A percentile compares a stretch with the other conserved stretches of the same genome.
phyloP scores from a whole-genome alignment of 64 coral and sea anemone genomes.

The Exaiptasia diaphana region DNA sequence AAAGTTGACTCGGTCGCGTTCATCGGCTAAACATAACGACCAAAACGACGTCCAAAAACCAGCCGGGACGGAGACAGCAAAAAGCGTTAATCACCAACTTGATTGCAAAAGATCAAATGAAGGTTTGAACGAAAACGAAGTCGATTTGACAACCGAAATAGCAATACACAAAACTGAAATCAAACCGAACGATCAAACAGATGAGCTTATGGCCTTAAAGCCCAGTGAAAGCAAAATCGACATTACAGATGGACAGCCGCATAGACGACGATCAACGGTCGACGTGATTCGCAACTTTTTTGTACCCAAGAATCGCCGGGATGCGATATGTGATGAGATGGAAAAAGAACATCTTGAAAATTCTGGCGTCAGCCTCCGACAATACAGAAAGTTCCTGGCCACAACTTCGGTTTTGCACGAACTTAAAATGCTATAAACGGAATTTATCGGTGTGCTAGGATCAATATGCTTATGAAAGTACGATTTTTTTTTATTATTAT shows the following conservation, averaged over 20 bases:
- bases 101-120: no score
- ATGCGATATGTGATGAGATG: constrained; percentile 9
- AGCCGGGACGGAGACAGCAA: background rate
- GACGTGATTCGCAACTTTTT: background rate
- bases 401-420: background rate
- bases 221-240: no score
- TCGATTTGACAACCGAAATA: no score
- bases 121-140: no score
- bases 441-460: no score
- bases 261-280: background rate
- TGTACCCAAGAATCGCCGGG: background rate
- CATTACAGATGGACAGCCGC: no score
- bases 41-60: background rate
- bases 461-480: no score
- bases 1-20: background rate
- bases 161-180: no score
- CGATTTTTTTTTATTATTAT: no score
- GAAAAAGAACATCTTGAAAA: background rate
- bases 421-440: background rate
- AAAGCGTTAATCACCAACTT: no score
- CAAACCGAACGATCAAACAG: no score
- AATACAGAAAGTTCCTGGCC: background rate
- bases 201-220: no score
- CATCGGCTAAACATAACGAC: background rate
- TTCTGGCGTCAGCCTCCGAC: background rate